Evolutionary conservation across 2,797 vertebrate species (phyloP).

Genomic region (Zalophus californianus): DNA sequence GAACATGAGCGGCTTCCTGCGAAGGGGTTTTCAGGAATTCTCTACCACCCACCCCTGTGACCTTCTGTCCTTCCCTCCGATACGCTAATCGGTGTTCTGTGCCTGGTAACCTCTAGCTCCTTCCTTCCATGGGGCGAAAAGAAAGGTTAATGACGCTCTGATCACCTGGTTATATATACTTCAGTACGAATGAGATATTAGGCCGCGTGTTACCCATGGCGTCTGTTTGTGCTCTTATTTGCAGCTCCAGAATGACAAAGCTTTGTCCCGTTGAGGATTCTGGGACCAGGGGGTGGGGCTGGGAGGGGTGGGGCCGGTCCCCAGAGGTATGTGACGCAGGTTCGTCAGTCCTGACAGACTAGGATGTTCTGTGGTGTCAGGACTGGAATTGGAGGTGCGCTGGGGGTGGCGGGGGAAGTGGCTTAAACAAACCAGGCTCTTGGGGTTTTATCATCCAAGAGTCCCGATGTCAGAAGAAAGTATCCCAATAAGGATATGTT

Average conservation of each 20-base stretch:
- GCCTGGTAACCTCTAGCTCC: background rate
- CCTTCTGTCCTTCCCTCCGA: background rate
- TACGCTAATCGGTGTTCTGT: background rate
- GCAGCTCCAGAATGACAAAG: background rate
- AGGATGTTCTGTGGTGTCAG: background rate
- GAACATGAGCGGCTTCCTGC: background rate
- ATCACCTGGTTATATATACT: fast-evolving
- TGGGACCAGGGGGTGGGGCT: background rate
- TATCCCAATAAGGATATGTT: background rate
- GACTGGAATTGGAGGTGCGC: no score
- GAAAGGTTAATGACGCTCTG: background rate
- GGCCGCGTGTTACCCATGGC: background rate
- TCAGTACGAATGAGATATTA: background rate
- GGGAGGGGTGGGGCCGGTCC: background rate
- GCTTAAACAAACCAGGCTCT: background rate
- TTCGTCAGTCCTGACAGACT: no score
- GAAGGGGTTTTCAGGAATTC: background rate
- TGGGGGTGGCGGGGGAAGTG: no score
- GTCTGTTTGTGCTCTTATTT: background rate
- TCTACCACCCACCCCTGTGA: background rate
- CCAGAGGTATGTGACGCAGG: background rate
- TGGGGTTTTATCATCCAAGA: background rate
- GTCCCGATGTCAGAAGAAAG: background rate
- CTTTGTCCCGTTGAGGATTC: background rate
- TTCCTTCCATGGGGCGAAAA: background rate